Conservation (phyloP, 2,113 vertebrate genomes). For the Pontoporia blainvillei region DNA sequence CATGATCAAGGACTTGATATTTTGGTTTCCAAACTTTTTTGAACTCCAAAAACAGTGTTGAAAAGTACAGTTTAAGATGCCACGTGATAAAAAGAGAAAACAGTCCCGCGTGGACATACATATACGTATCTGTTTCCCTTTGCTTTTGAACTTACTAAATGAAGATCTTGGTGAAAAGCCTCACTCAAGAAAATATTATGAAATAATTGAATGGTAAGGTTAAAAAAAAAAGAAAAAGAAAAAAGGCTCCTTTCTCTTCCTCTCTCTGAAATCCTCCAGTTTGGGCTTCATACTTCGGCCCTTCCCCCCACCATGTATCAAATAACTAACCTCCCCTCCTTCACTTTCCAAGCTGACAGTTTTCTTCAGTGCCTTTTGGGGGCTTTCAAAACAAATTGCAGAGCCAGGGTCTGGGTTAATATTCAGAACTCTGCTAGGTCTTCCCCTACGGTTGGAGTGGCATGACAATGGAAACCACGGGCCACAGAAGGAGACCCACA, state of each 20-base stretch:
- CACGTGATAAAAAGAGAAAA: background rate
- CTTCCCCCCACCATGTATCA: background rate
- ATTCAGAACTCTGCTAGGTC: background rate
- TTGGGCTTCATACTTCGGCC: background rate
- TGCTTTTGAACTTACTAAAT: background rate
- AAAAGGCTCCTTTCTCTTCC: background rate
- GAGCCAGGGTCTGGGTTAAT: background rate
- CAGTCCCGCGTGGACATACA: accelerated
- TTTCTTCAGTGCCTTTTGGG: background rate
- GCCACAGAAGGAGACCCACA: constrained; percentile 30
- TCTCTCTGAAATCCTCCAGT: background rate
- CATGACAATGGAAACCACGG: background rate
- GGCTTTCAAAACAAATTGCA: background rate
- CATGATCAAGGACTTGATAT: background rate
- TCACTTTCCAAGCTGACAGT: background rate
- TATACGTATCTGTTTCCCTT: accelerated
- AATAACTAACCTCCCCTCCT: background rate
- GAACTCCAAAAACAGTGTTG: background rate
- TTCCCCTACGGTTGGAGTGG: background rate
- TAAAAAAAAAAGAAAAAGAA: background rate
- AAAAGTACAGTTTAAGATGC: background rate
- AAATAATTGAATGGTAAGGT: background rate
- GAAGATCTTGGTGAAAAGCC: background rate
- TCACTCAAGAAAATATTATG: background rate
- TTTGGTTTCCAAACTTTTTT: background rate